phyloP scores from a whole-genome alignment of 2,797 vertebrate species.

The Karalla daura region DNA sequence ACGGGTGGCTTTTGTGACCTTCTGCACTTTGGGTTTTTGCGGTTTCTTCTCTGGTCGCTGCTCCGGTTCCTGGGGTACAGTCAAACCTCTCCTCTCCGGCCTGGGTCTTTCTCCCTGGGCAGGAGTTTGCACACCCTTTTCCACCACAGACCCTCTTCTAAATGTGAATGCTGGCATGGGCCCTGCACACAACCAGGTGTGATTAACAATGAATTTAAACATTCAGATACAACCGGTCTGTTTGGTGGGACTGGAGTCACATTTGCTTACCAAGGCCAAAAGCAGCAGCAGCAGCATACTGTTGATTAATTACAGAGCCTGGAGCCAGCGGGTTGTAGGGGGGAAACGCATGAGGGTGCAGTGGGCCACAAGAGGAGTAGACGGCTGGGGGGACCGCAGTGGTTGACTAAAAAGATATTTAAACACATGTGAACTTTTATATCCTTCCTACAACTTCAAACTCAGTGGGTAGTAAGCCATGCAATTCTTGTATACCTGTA shows the following conservation, averaged over 20 bases:
- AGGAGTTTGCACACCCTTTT: conserved; percentile 96
- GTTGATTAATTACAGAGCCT: conserved; percentile 91
- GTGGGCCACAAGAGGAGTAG: conserved; percentile 87
- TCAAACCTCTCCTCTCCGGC: conserved; percentile 75
- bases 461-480: not conserved
- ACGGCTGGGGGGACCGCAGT: conserved; percentile 72
- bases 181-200: conserved; percentile 67
- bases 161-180: conserved; percentile 85
- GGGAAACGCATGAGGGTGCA: conserved; percentile 90
- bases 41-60: conserved; percentile 71
- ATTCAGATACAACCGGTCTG: not conserved
- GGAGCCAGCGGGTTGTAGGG: conserved; percentile 92
- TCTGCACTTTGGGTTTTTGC: conserved; percentile 66
- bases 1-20: conserved; percentile 35
- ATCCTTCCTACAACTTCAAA: too few relatives aligned
- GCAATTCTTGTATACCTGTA: conserved; percentile 84
- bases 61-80: conserved; percentile 58
- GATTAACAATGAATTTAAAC: not conserved
- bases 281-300: conserved; percentile 92
- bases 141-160: conserved; percentile 93
- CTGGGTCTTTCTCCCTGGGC: conserved; percentile 81
- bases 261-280: conserved; percentile 88
- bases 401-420: conserved; percentile 63
- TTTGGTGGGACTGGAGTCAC: not conserved
- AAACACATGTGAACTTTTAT: not conserved